Conservation (phyloP, 2,113 vertebrate species). For the Saccopteryx bilineata region DNA sequence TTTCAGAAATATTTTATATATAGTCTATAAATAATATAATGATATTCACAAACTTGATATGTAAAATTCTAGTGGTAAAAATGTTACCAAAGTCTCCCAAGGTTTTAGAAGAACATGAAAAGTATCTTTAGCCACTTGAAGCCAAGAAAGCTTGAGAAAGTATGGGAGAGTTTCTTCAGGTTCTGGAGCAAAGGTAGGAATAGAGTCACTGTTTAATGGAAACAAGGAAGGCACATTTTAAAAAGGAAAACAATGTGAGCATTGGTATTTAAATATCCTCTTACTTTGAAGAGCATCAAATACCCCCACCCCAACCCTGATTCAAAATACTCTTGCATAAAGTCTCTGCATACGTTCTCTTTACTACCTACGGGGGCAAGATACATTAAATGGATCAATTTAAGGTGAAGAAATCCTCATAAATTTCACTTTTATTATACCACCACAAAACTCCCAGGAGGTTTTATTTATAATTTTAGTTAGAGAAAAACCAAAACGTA, state of each 20-base stretch:
- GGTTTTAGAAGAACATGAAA: not conserved
- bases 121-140: not conserved
- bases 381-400: not conserved
- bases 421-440: slow-evolving; percentile 4
- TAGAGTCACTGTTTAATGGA: not conserved
- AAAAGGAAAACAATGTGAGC: not conserved
- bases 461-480: slow-evolving; percentile 48
- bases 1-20: slow-evolving; percentile 2
- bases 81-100: not conserved
- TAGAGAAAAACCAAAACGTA: slow-evolving; percentile 2
- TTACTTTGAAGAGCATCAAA: not conserved
- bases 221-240: not conserved
- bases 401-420: not conserved
- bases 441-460: not conserved
- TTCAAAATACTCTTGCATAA: not conserved
- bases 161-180: not conserved
- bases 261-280: not conserved
- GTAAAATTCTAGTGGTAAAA: not conserved
- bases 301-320: not conserved
- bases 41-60: slow-evolving; percentile 28
- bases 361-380: not conserved
- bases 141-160: slow-evolving; percentile 17
- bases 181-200: slow-evolving; percentile 11
- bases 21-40: not conserved
- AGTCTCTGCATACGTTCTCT: not conserved